These are phyloP conservation scores for Monodelphis domestica DNA, from an alignment of 2,797 vertebrate species.

Conservation along the genomic window DNA sequence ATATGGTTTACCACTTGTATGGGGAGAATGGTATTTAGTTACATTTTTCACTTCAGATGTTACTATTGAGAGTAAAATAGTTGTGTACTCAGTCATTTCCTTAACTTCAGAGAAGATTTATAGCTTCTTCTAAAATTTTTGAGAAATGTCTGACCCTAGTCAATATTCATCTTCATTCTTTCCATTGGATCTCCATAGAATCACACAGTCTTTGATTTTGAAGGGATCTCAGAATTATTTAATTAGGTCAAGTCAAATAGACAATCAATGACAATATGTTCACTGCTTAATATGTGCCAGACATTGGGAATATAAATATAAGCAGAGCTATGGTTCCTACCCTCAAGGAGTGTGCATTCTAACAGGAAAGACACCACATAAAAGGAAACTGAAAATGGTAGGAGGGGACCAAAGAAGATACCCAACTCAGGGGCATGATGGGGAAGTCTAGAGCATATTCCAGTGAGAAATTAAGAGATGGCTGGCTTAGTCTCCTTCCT, in stretches of 20 bases:
- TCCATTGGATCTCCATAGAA: neutral
- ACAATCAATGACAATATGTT: slow-evolving; percentile 13
- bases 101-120: neutral
- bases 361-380: neutral
- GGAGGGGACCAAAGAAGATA: neutral
- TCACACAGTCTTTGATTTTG: neutral
- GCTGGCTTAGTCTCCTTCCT: neutral
- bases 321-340: neutral
- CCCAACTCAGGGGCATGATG: neutral
- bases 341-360: neutral
- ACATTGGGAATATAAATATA: neutral
- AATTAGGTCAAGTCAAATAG: neutral
- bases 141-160: slow-evolving; percentile 20
- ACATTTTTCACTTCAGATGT: neutral
- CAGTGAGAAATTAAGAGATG: neutral
- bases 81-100: neutral
- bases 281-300: neutral
- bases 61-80: neutral
- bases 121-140: slow-evolving; percentile 18
- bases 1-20: neutral
- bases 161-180: neutral
- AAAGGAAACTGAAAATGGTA: neutral
- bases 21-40: neutral
- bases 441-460: neutral
- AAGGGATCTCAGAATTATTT: neutral